Conservation (phyloP, 2,797 vertebrate genomes). For the Ctenosaura bakeri region DNA sequence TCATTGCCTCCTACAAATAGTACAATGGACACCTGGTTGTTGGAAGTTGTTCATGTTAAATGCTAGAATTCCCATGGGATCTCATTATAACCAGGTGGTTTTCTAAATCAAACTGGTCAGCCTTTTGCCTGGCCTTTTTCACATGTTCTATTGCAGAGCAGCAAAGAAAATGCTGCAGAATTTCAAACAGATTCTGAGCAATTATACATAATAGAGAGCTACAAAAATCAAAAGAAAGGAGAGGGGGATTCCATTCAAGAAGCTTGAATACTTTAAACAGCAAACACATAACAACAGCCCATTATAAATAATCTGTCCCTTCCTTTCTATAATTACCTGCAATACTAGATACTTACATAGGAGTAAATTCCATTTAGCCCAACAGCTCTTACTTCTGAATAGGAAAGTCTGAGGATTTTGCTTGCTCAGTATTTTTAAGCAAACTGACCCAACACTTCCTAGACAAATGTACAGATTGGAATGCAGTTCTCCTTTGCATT, state of each 20-base stretch:
- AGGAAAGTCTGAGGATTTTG: not conserved
- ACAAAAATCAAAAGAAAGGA: not conserved
- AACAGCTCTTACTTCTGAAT: not conserved
- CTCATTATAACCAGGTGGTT: slow-evolving; percentile 11
- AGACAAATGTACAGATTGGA: not conserved
- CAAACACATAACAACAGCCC: not conserved
- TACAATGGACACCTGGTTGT: not conserved
- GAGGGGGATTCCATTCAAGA: not conserved
- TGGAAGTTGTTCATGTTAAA: not conserved
- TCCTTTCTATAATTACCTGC: not conserved
- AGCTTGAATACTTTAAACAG: not conserved
- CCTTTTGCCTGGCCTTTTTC: not conserved
- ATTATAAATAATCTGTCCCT: not conserved
- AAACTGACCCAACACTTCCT: not conserved
- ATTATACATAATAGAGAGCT: not conserved
- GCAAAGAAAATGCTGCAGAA: not conserved
- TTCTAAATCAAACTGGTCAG: not conserved
- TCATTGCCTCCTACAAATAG: not conserved
- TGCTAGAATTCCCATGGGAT: not conserved
- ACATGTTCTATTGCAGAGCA: not conserved
- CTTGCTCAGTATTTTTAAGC: not conserved
- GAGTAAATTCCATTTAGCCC: not conserved
- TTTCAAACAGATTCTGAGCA: not conserved
- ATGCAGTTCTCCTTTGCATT: not conserved
- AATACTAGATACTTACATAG: not conserved